Conservation (phyloP, 2,797 vertebrate species). For the Chiroxiphia lanceolata region DNA sequence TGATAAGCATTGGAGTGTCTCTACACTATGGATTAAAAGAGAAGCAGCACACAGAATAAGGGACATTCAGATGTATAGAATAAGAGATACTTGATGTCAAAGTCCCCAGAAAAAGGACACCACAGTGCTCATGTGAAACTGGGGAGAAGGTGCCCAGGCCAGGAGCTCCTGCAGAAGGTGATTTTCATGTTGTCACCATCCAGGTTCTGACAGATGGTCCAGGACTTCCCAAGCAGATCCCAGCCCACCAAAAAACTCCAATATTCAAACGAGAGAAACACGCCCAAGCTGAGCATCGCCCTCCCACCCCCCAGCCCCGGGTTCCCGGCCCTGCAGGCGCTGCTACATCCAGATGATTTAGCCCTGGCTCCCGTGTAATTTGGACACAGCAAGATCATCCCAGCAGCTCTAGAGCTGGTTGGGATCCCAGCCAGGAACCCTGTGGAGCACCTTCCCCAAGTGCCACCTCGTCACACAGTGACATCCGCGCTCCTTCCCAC, state of each 20-base stretch:
- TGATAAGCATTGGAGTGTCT: too few species aligned
- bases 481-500: neutral
- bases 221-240: neutral
- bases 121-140: accelerated
- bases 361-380: neutral
- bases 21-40: neutral
- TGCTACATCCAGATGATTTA: conserved; percentile 27
- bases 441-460: neutral
- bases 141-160: neutral
- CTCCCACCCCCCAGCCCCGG: neutral
- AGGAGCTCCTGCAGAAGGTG: neutral
- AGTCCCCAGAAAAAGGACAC: neutral
- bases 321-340: neutral
- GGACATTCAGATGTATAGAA: neutral
- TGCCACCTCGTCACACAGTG: neutral
- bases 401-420: neutral
- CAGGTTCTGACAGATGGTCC: neutral
- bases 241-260: neutral
- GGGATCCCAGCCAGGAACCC: neutral
- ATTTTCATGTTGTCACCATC: neutral
- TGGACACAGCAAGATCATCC: neutral
- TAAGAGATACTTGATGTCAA: too few species aligned
- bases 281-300: neutral
- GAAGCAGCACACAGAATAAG: neutral
- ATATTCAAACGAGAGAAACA: neutral